Conservation (phyloP, 2,113 vertebrate genomes). For the Carassius gibelio region DNA sequence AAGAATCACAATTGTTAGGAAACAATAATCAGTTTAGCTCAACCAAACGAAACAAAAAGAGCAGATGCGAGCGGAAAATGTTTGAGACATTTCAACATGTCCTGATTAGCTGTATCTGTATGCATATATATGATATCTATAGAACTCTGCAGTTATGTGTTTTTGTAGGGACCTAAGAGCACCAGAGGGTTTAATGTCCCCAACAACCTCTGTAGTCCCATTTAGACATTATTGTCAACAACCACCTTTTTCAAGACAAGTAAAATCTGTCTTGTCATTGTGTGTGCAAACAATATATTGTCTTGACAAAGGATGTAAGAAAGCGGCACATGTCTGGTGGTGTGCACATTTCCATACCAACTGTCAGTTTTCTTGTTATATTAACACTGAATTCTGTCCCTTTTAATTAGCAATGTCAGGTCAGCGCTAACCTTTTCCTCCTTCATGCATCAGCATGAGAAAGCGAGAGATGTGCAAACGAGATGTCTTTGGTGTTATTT, state of each 20-base stretch:
- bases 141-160: no score
- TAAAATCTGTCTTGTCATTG: not conserved
- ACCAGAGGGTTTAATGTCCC: not conserved
- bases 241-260: not conserved
- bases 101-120: not conserved
- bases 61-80: not conserved
- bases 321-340: constrained; percentile 36
- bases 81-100: no score
- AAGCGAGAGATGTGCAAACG: constrained; percentile 62
- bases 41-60: not conserved
- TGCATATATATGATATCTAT: no score
- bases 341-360: constrained; percentile 61
- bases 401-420: constrained; percentile 71
- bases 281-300: not conserved
- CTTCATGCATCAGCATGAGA: constrained; percentile 50
- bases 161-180: no score
- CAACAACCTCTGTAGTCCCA: not conserved
- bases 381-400: constrained; percentile 69
- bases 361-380: constrained; percentile 64
- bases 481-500: constrained; percentile 66
- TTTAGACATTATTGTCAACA: not conserved
- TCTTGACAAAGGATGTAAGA: constrained; percentile 20
- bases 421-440: constrained; percentile 60
- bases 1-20: constrained; percentile 53
- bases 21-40: not conserved